These are phyloP conservation scores for Sminthurides aquaticus DNA, from an alignment of 2,888 invertebrate species.

Conservation along the genomic window DNA sequence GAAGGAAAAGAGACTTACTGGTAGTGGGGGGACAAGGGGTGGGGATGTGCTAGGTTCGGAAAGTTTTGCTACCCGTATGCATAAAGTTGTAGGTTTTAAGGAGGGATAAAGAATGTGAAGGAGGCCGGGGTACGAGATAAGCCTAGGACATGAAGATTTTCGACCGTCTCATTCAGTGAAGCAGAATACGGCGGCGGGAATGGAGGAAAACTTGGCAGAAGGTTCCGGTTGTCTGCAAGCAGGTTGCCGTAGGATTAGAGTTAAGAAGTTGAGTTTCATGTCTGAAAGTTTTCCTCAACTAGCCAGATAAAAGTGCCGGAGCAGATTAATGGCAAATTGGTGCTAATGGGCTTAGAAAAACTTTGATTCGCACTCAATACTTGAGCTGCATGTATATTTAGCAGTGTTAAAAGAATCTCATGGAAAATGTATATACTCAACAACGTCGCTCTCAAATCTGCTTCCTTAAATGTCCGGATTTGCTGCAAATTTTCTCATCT, in stretches of 20 bases:
- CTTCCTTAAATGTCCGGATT: no score
- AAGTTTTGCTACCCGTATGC: neutral
- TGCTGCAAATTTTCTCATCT: no score
- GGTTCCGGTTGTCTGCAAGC: neutral
- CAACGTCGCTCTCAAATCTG: no score
- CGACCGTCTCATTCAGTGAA: no score
- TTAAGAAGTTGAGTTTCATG: neutral
- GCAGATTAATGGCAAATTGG: constrained; percentile 21
- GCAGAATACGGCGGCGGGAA: no score
- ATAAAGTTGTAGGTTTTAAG: neutral
- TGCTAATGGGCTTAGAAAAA: constrained; percentile 13
- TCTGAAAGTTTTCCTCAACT: neutral
- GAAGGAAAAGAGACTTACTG: no score
- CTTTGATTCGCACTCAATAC: neutral
- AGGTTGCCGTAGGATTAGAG: neutral
- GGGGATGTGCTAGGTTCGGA: neutral
- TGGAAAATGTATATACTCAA: no score
- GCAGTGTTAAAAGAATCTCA: no score
- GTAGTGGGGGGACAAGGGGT: no score
- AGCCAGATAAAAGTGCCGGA: neutral
- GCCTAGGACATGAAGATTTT: no score
- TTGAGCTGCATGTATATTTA: neutral
- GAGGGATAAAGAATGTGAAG: neutral
- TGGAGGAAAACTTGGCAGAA: neutral
- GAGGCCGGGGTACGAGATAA: neutral